These are phyloP conservation scores for Xyliphius kryptos DNA, from an alignment of 2,113 vertebrate genomes.

Conservation along the genomic window DNA sequence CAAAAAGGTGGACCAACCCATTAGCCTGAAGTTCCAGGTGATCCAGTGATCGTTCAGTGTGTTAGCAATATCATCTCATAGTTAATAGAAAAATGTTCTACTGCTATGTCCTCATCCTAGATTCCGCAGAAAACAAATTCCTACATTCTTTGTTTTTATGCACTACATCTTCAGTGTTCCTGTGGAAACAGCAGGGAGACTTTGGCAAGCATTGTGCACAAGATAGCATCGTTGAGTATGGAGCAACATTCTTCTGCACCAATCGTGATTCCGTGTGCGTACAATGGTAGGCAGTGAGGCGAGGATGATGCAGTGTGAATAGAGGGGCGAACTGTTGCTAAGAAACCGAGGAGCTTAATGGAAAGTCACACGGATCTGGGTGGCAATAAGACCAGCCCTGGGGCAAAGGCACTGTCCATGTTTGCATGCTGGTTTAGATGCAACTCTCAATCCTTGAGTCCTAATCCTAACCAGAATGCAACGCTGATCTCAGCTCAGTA, in stretches of 20 bases:
- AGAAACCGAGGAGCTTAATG: constrained; percentile 32
- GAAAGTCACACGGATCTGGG: constrained; percentile 17
- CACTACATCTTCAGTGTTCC: constrained; percentile 3
- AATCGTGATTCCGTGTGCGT: constrained; percentile 16
- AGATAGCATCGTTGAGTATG: constrained; percentile 2
- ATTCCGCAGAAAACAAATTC: no score
- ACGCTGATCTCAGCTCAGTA: background rate
- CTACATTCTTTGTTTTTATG: no score
- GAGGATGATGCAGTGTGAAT: constrained; percentile 24
- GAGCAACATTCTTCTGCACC: constrained; percentile 11
- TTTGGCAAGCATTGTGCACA: constrained; percentile 14
- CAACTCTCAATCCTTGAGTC: background rate
- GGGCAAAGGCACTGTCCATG: background rate
- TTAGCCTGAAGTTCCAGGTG: no score
- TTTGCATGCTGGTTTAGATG: constrained; percentile 7
- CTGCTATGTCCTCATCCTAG: no score
- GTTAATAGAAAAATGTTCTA: no score
- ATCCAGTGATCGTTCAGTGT: no score
- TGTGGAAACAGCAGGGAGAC: constrained; percentile 9
- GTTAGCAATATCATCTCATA: no score
- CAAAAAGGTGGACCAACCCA: no score
- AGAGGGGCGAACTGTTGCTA: constrained; percentile 25
- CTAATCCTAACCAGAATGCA: constrained; percentile 11
- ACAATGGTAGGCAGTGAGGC: constrained; percentile 20
- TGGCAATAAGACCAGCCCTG: background rate